Evolutionary conservation across 2,797 vertebrate species (phyloP).

Genomic region (Catostomus latipinnis): DNA sequence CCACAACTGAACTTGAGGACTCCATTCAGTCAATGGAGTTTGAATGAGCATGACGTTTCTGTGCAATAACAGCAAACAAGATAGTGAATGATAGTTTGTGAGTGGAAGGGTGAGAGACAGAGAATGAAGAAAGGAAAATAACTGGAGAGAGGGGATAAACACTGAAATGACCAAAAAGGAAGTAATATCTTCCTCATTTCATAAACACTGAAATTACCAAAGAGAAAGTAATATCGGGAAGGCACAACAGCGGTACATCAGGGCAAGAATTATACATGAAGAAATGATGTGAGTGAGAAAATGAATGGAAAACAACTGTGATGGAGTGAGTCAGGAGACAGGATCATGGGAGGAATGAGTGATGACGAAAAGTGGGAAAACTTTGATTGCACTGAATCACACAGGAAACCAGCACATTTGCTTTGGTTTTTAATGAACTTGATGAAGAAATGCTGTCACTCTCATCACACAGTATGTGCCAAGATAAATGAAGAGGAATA

Average conservation of each 20-base stretch:
- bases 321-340: constrained; percentile 45
- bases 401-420: constrained; percentile 30
- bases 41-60: too few species aligned
- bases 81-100: too few species aligned
- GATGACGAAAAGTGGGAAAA: constrained; percentile 52
- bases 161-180: too few species aligned
- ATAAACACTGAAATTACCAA: too few species aligned
- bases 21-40: too few species aligned
- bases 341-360: constrained; percentile 49
- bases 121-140: not conserved
- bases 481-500: constrained; percentile 4
- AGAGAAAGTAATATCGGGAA: not conserved
- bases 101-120: too few species aligned
- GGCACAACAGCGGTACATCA: not conserved
- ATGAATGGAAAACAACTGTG: constrained; percentile 18
- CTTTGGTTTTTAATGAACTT: constrained; percentile 35
- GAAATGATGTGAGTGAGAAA: constrained; percentile 13
- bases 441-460: not conserved
- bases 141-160: too few species aligned
- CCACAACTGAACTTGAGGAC: too few species aligned
- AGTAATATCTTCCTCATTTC: too few species aligned
- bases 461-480: constrained; percentile 8
- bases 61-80: too few species aligned
- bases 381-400: constrained; percentile 19
- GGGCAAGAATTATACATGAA: not conserved